These are phyloP conservation scores for Thera britannica DNA, from an alignment of 2,888 invertebrate species.

Conservation along the genomic window DNA sequence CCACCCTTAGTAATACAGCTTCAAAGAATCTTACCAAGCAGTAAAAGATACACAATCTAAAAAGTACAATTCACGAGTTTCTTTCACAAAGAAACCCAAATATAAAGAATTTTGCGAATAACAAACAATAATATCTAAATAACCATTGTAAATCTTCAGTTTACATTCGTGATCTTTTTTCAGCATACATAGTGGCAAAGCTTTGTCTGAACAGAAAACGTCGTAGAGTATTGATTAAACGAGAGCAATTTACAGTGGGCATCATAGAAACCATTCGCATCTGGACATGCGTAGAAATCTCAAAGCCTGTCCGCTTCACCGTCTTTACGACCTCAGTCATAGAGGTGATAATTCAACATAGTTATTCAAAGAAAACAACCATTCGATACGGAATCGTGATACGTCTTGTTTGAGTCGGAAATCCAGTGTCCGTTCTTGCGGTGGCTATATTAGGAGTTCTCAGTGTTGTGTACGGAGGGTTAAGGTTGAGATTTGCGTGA, in stretches of 20 bases:
- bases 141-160: neutral
- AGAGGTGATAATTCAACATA: conserved; percentile 75
- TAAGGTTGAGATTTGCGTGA: conserved; percentile 72
- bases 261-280: conserved; percentile 64
- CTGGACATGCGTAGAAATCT: conserved; percentile 79
- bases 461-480: conserved; percentile 50
- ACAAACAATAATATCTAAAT: no score
- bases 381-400: conserved; percentile 67
- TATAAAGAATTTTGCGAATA: no score
- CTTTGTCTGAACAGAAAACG: conserved; percentile 22
- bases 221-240: conserved; percentile 39
- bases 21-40: no score
- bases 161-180: neutral
- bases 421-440: conserved; percentile 57
- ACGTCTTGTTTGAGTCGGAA: conserved; percentile 70
- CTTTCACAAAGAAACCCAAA: no score
- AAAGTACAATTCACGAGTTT: no score
- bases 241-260: conserved; percentile 47
- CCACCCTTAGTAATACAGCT: no score
- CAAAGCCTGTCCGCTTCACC: conserved; percentile 56
- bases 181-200: conserved; percentile 13
- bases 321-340: conserved; percentile 63
- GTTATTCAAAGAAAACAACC: conserved; percentile 51
- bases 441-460: conserved; percentile 49
- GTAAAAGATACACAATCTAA: no score